These are phyloP conservation scores for Microchirus variegatus DNA, from an alignment of 2,797 vertebrate species.

Conservation along the genomic window DNA sequence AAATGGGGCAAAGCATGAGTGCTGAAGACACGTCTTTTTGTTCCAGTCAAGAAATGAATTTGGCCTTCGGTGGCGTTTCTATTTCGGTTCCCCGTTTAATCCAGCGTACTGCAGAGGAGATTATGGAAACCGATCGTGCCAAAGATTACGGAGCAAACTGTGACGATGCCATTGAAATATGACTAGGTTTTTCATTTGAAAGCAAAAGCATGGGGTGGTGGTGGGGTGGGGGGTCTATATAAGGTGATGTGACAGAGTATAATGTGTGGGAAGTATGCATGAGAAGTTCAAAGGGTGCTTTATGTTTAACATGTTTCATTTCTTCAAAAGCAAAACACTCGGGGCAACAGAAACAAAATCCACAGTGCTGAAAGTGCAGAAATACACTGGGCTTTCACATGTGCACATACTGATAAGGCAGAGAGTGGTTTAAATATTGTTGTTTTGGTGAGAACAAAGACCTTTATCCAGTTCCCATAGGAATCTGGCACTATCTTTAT, in stretches of 20 bases:
- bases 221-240: too few species aligned
- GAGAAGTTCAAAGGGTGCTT: constrained; percentile 25
- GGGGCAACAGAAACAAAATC: neutral
- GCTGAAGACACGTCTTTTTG: constrained; percentile 37
- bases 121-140: constrained; percentile 1
- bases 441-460: neutral
- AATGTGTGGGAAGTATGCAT: constrained; percentile 2
- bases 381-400: constrained; percentile 1
- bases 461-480: neutral
- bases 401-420: neutral
- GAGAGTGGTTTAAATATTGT: neutral
- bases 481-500: neutral
- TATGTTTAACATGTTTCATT: constrained; percentile 12
- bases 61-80: constrained; percentile 14
- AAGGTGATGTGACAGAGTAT: constrained; percentile 16
- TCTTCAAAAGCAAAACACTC: constrained; percentile 20
- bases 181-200: neutral
- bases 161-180: constrained; percentile 6
- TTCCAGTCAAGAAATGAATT: constrained; percentile 15
- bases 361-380: neutral
- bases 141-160: constrained; percentile 7
- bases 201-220: too few species aligned
- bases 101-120: neutral
- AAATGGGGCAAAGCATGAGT: constrained; percentile 23
- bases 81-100: constrained; percentile 11